Evolutionary conservation across 2,797 vertebrate species (phyloP).

Genomic region (Enteromius radiatus): DNA sequence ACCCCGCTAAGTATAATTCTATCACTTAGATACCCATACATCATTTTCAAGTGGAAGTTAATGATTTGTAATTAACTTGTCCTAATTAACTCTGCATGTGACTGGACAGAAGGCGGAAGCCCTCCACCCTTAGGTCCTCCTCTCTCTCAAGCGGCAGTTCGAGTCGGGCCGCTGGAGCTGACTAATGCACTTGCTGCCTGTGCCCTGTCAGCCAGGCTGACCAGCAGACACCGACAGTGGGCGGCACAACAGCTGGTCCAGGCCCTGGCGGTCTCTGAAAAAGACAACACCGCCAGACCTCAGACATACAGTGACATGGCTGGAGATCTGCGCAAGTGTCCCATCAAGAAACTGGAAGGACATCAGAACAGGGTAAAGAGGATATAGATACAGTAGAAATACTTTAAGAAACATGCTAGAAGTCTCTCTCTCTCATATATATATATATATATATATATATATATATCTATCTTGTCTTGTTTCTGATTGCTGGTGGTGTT

Average conservation of each 20-base stretch:
- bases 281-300: conserved; percentile 72
- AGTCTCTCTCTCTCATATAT: neutral
- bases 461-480: neutral
- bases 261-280: conserved; percentile 76
- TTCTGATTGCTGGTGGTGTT: conserved; percentile 24
- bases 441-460: neutral
- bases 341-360: conserved; percentile 80
- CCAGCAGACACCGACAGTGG: conserved; percentile 80
- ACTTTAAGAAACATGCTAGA: neutral
- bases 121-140: conserved; percentile 61
- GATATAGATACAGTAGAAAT: neutral
- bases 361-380: conserved; percentile 79
- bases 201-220: conserved; percentile 79
- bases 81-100: neutral
- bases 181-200: conserved; percentile 83
- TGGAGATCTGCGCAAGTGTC: conserved; percentile 81
- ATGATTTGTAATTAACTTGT: neutral
- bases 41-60: neutral
- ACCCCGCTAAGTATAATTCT: neutral
- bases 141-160: conserved; percentile 67
- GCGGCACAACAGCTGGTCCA: conserved; percentile 82
- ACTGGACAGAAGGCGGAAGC: conserved; percentile 59
- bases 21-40: neutral
- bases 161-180: conserved; percentile 80
- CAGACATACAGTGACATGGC: conserved; percentile 83